phyloP scores from a whole-genome alignment of 2,113 vertebrate genomes.

The Alligator mississippiensis region DNA sequence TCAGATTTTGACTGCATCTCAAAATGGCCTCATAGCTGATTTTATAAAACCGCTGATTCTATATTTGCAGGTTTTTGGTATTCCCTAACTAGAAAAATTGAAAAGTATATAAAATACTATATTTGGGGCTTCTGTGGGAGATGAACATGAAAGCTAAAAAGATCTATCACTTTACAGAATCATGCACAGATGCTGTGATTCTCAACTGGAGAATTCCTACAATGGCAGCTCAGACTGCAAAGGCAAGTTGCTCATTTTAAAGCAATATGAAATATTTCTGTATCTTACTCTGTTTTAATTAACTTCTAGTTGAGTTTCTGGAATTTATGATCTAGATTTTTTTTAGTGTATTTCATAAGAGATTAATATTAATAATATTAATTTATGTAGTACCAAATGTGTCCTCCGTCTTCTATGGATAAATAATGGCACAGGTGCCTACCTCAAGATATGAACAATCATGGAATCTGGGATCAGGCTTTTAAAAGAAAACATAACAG shows the following conservation, averaged over 20 bases:
- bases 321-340: neutral
- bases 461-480: neutral
- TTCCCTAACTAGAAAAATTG: conserved; percentile 8
- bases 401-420: neutral
- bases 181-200: neutral
- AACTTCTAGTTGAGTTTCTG: neutral
- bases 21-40: conserved; percentile 29
- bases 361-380: neutral
- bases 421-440: neutral
- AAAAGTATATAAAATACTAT: neutral
- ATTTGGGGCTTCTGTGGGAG: neutral
- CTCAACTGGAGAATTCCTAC: neutral
- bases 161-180: neutral
- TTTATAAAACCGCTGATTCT: conserved; percentile 26
- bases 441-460: neutral
- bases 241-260: neutral
- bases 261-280: neutral
- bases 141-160: neutral
- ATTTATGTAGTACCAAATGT: neutral
- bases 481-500: neutral
- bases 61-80: conserved; percentile 24
- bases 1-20: conserved; percentile 4
- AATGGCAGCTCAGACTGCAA: neutral
- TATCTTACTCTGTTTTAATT: neutral
- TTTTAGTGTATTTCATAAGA: neutral